A percentile compares a stretch with the other conserved stretches of the same genome.
Evolutionary conservation across 2,888 invertebrate species (phyloP).

Genomic region (Panopea generosa): DNA sequence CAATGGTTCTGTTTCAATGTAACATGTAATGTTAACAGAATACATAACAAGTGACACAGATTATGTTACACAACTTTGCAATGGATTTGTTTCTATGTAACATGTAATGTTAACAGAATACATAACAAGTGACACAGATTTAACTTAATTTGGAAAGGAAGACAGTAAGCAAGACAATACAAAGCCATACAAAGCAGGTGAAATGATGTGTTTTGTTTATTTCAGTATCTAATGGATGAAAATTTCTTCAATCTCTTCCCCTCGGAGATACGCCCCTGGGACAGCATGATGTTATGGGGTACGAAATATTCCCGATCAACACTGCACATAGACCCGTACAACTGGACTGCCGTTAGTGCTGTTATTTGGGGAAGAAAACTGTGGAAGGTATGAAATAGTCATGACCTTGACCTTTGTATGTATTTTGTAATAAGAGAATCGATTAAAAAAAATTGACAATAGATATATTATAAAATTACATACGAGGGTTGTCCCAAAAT

Average conservation of each 20-base stretch:
- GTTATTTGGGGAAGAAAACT: conserved; percentile 82
- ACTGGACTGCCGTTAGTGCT: conserved; percentile 85
- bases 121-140: too few relatives aligned
- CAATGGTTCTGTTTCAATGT: too few relatives aligned
- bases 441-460: not conserved
- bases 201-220: too few relatives aligned
- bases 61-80: too few relatives aligned
- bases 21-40: too few relatives aligned
- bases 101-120: too few relatives aligned
- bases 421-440: not conserved
- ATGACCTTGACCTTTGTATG: not conserved
- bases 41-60: too few relatives aligned
- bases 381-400: conserved; percentile 84
- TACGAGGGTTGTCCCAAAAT: too few relatives aligned
- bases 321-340: conserved; percentile 85
- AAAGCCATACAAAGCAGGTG: too few relatives aligned
- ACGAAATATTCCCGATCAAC: conserved; percentile 81
- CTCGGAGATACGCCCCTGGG: conserved; percentile 81
- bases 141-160: too few relatives aligned
- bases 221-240: conserved; percentile 79
- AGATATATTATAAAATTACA: not conserved
- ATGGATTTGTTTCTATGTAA: too few relatives aligned
- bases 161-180: too few relatives aligned
- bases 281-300: conserved; percentile 84
- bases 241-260: conserved; percentile 83